Base-by-base conservation (phyloP, 2,888 invertebrate genomes). In the Drosophila sordidula region DNA sequence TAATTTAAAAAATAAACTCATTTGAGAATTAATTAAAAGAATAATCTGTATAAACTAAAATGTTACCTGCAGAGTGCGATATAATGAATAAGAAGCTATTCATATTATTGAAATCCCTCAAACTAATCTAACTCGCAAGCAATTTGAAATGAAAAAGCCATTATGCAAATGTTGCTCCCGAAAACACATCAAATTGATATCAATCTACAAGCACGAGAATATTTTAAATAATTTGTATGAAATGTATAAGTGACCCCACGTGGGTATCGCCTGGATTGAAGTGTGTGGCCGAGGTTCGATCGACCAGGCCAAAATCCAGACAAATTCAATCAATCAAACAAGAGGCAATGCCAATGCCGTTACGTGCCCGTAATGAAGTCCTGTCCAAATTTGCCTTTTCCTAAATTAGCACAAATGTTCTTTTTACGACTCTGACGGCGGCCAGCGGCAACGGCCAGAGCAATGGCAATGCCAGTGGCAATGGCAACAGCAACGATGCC, bases 401-500 rank as follows among this genome's bases (percentile, higher is more conserved):
- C 83, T 78, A 89, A 90, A 89, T 89, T 87, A 83, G 90, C 89
- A 86, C 89, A 90, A 89, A 89, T 89, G 86, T 89, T 75, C 87
- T 80, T 89, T 90, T 89, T 81, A 90, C 87, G 89, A 89, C 86
- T 72, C 77, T 75, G 75, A 84, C 80, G 70, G 77, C 52, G 77
- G 71, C 55, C 64, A 67, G 44, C 70, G 49, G 57, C 14, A 14
- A 32, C 11, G 8, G 18, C 51, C 18, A 18, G 22, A 42, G 47
- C 57, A 51, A 47, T 58, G 26, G 22, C 47, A 34, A 22, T 25
- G 16, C 50, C 59, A 55, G 38, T 50, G 52, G 56, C 65, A 63
- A 41, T 52, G 62, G 56, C 50, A 56, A 57, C 39, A 26, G 46
- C 49, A 57, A 46, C 56, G 47, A 41, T 76, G 52, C 47, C 50